Percentiles rank a stretch among this genome's conserved stretches.
Conservation (phyloP, 2,113 vertebrate genomes). For the Psittacula cyanocephala region DNA sequence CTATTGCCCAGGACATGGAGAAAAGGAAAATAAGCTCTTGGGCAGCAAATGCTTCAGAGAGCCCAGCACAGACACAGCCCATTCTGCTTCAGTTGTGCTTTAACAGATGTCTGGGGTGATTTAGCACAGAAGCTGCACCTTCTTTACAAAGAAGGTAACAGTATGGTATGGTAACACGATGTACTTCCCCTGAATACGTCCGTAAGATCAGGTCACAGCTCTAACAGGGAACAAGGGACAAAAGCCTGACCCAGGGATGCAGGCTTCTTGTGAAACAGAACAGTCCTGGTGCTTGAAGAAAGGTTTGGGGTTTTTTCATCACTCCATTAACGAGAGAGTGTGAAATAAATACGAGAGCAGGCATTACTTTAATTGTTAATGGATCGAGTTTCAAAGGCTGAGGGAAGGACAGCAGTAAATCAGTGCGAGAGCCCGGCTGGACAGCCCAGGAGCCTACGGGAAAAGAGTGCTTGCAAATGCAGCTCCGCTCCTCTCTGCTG, state of each 20-base stretch:
- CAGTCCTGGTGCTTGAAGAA: background rate
- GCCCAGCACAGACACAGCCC: background rate
- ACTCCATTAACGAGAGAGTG: background rate
- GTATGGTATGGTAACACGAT: background rate
- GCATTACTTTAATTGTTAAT: slow-evolving; percentile 30
- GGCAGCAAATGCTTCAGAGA: background rate
- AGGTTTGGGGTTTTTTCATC: background rate
- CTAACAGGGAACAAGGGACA: background rate
- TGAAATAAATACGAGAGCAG: slow-evolving; percentile 1
- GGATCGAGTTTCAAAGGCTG: slow-evolving; percentile 48
- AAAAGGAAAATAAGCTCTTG: background rate
- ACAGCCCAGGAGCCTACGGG: background rate
- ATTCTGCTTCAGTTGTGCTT: background rate
- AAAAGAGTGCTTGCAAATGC: background rate
- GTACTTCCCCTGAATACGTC: background rate
- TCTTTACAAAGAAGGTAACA: background rate
- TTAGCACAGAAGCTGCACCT: background rate
- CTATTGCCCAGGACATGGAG: background rate
- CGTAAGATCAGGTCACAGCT: background rate
- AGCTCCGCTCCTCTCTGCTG: slow-evolving; percentile 24
- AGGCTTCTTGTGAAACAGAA: background rate
- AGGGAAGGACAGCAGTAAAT: slow-evolving; percentile 42
- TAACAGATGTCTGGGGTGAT: background rate
- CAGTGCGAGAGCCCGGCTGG: background rate
- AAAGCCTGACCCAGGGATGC: background rate